Base-by-base conservation (phyloP, 2,113 vertebrate genomes). In the Thamnaconus septentrionalis region DNA sequence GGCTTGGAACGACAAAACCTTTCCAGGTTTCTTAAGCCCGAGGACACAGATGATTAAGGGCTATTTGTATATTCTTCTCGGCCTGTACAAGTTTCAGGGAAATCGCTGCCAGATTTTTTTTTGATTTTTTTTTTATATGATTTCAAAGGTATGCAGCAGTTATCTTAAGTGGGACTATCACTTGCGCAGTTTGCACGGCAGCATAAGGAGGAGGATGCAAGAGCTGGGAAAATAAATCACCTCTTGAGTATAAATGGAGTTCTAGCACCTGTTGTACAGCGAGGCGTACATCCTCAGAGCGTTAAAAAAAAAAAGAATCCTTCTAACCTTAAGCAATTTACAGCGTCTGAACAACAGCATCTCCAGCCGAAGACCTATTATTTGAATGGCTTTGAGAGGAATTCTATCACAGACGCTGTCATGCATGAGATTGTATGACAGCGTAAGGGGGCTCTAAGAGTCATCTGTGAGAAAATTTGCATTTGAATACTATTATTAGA, bases 291-390 rank as follows among this genome's bases (percentile, higher is more conserved):
- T 31, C 18, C 18, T 31, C 18, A 31, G 18, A 31, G 18, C 18
- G 18, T 31, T 1, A 31, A 31, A 31, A 31, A 31, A 31, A 31
- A 31, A 31, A 31, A 31, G 2, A 31, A 31, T 31, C 18, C 18
- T 31, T 31, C 18, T 31, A 31, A 31, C 18, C 18, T 31, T 81
- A 78, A 85, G 69, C 61, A 85, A 81, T 87, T 88, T 84, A 87
- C 74, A 83, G 59, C 52, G 61, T 69, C 52, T 31, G 18, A 31
- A 31, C 18, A 31, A 31, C 18, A 31, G 18, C 18, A 31, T 31
- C 18, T 31, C 18, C 18, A 31, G 18, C 18, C 2, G 18, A 31
- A 31, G 18, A 31, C 18, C 18, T 31, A 31, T 31, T 31, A 31
- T 79, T 59, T 61, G 58, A 62, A 83, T 73, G 46, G 61, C 68